A percentile compares a stretch with the other conserved stretches of the same genome.
These are phyloP conservation scores for Gobio gobio DNA, from an alignment of 2,113 vertebrate genomes.

Conservation along the genomic window DNA sequence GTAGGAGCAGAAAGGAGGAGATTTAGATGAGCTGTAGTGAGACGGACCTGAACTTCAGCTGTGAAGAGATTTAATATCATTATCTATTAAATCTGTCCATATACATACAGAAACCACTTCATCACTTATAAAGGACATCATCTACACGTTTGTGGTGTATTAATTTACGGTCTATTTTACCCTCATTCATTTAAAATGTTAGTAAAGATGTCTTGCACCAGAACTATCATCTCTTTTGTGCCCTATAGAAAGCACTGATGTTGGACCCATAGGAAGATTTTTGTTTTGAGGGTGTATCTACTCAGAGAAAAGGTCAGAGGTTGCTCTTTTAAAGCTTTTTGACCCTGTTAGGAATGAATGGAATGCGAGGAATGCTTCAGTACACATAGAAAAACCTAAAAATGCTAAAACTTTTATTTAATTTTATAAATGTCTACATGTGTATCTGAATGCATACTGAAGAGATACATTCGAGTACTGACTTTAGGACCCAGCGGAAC, in stretches of 20 bases:
- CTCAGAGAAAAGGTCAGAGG: background rate
- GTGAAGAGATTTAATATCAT: background rate
- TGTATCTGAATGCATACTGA: too few species aligned
- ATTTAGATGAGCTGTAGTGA: slow-evolving; percentile 5
- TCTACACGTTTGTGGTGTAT: background rate
- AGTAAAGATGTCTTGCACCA: background rate
- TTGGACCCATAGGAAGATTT: background rate
- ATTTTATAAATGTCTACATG: too few species aligned
- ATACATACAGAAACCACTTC: background rate
- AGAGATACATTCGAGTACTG: too few species aligned
- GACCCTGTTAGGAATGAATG: too few species aligned
- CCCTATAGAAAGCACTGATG: background rate
- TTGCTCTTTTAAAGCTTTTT: background rate
- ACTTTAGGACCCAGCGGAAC: too few species aligned
- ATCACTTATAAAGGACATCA: background rate
- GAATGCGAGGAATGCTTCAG: too few species aligned
- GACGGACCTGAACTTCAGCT: background rate
- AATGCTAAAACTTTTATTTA: too few species aligned
- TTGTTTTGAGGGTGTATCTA: background rate
- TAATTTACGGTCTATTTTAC: background rate
- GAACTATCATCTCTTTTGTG: background rate
- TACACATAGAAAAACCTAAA: too few species aligned
- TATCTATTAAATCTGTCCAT: background rate
- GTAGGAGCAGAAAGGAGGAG: background rate
- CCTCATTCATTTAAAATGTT: background rate